A percentile compares a stretch with the other conserved stretches of the same genome.
These are phyloP conservation scores for Esperia sulphurella DNA, from an alignment of 2,888 invertebrate genomes.

Conservation along the genomic window DNA sequence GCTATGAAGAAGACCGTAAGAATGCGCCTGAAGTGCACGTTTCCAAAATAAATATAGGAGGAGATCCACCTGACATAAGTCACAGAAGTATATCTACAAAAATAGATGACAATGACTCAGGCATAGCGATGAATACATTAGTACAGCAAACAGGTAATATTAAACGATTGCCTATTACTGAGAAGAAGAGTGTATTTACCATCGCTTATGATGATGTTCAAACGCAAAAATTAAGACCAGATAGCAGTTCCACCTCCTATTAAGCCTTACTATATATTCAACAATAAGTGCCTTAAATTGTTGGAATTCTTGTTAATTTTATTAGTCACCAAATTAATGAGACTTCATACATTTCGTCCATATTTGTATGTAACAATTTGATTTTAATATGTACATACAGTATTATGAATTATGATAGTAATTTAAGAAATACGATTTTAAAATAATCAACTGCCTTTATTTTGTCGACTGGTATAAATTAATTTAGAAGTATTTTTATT, in stretches of 20 bases:
- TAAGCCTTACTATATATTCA: conserved; percentile 26
- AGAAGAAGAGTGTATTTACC: conserved; percentile 95
- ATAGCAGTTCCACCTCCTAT: conserved; percentile 87
- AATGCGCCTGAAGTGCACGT: conserved; percentile 76
- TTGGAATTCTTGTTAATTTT: conserved; percentile 13
- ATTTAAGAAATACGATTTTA: conserved; percentile 9
- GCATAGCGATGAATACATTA: conserved; percentile 85
- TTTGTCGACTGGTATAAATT: conserved; percentile 57
- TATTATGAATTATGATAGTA: not conserved
- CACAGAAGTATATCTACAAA: conserved; percentile 45
- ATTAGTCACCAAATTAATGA: conserved; percentile 17
- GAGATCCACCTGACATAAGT: conserved; percentile 43
- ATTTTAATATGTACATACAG: conserved; percentile 12
- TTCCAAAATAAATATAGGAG: conserved; percentile 74
- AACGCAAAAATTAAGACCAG: conserved; percentile 88
- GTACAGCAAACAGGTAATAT: conserved; percentile 75
- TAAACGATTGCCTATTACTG: conserved; percentile 84
- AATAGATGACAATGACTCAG: conserved; percentile 87
- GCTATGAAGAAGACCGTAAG: conserved; percentile 49
- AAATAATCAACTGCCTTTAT: conserved; percentile 54
- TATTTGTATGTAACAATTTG: conserved; percentile 16
- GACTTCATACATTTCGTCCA: conserved; percentile 35
- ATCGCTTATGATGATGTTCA: conserved; percentile 95
- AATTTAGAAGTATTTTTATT: conserved; percentile 39
- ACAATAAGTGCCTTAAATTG: conserved; percentile 50